Evolutionary conservation across 2,888 invertebrate genomes (phyloP), one percentile per base, ranked within the genome.

Genomic region (Plagodis pulveraria): DNA sequence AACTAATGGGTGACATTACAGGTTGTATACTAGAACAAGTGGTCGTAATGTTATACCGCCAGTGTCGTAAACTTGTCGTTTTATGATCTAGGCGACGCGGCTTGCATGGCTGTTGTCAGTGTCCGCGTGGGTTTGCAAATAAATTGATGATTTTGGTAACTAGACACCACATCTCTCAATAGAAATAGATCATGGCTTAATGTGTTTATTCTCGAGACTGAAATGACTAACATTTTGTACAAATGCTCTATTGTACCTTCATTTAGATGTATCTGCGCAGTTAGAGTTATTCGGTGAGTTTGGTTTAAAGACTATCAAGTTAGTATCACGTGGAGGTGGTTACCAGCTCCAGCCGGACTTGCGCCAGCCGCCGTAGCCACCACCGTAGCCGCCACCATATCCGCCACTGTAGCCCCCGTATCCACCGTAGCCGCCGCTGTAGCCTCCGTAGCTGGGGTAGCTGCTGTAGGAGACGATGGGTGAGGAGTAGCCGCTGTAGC

Each of bases 61-160:
- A 5, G 35, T 51, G 50, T 42, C 12, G 53, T 38, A 50, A 54
- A 44, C 41, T 2, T 36, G 50, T 11, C 51, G 49, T 50, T 57
- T 56, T 56, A 54, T 45, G 56, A 52, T 53, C 34, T 44, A 56
- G 48, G 35, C 50, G 52, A 32, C 6, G 40, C 56, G 10, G 1
- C 44, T 38, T 32, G 32, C 36, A 0, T 22, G 41, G 11, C 11
- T 5, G 46, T 35, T 34, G 6, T 5, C 33, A 8, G 10, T 10
- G 10, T 8, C n/a, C 46, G 11, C 48, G 6, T 6, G 51, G 50
- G 36, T 45, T 43, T n/a, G 34, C 0, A 33, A n/a, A 34, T 50
- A 59, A 50, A 56, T 60, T 52, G 43, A 56, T 60, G 55, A 60
- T 48, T 41, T 56, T 48, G 48, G 51, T 55, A 59, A 60, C 60